Conservation (phyloP, 2,888 invertebrate genomes). For the Apamea anceps region DNA sequence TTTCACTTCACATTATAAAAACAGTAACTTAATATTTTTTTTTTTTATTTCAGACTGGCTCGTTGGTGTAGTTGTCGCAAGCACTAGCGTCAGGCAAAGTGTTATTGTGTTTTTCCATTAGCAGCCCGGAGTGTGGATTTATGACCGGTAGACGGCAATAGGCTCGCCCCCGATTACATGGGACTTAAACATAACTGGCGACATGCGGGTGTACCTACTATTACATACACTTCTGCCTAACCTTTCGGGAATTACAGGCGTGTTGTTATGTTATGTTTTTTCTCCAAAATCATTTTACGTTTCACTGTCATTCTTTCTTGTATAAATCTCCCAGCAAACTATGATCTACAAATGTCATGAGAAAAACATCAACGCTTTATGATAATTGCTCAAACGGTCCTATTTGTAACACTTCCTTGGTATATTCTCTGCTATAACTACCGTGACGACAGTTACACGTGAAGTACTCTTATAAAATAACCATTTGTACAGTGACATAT, state of each 20-base stretch:
- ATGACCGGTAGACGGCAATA: not conserved
- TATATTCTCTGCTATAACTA: not conserved
- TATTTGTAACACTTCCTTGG: slow-evolving; percentile 47
- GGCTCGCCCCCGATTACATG: not conserved
- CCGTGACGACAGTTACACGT: slow-evolving; percentile 48
- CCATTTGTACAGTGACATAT: slow-evolving; percentile 47
- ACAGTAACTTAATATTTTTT: not conserved
- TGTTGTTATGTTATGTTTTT: not conserved
- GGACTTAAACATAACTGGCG: not conserved
- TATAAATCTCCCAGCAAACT: not conserved
- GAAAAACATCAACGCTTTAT: not conserved
- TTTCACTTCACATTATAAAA: too few relatives aligned
- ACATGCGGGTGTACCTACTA: not conserved
- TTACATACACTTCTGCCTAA: not conserved
- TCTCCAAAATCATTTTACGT: not conserved
- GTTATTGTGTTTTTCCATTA: not conserved
- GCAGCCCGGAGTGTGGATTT: not conserved
- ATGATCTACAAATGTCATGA: not conserved
- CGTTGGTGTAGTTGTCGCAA: not conserved
- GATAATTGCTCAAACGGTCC: not conserved
- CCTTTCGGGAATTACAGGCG: not conserved
- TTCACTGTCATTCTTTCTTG: not conserved
- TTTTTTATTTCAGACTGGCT: not conserved
- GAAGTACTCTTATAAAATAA: slow-evolving; percentile 37
- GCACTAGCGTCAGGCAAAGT: not conserved